These are phyloP conservation scores for Bombus pyrosoma DNA, from an alignment of 1,140 invertebrate genomes.

Conservation along the genomic window DNA sequence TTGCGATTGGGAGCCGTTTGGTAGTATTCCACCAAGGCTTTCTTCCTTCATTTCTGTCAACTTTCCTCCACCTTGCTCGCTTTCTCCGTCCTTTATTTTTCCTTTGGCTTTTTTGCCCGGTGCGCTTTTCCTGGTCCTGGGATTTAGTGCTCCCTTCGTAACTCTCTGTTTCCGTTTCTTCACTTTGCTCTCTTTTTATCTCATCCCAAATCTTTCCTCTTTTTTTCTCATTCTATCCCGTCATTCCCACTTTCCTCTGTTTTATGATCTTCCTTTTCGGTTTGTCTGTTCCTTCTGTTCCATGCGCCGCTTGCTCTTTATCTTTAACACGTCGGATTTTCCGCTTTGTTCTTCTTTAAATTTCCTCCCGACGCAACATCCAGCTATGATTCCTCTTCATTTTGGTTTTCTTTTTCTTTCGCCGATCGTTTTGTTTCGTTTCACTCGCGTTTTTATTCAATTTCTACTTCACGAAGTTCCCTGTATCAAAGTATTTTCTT, in stretches of 20 bases:
- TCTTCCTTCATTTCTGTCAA: conserved; percentile 28
- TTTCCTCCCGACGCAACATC: neutral
- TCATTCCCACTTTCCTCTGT: neutral
- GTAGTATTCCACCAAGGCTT: neutral
- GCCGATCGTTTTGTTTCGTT: neutral
- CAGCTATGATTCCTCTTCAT: neutral
- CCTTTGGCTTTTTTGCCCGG: neutral
- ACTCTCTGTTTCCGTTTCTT: conserved; percentile 34
- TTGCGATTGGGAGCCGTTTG: conserved; percentile 26
- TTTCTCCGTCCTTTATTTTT: neutral
- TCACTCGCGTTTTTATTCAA: conserved; percentile 21
- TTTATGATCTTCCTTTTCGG: conserved; percentile 34
- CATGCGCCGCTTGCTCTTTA: neutral
- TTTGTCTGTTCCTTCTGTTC: neutral
- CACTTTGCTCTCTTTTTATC: neutral
- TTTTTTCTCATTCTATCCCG: neutral
- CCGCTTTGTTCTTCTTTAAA: conserved; percentile 17
- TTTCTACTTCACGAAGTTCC: neutral
- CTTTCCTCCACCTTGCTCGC: neutral
- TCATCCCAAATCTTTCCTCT: neutral
- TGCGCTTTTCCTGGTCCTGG: conserved; percentile 2
- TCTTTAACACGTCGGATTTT: conserved; percentile 9
- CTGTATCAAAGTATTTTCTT: neutral
- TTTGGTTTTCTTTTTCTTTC: neutral
- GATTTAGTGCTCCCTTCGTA: conserved; percentile 20